Base-by-base conservation (phyloP, 2,797 vertebrate genomes). In the Clarias laeviceps region DNA sequence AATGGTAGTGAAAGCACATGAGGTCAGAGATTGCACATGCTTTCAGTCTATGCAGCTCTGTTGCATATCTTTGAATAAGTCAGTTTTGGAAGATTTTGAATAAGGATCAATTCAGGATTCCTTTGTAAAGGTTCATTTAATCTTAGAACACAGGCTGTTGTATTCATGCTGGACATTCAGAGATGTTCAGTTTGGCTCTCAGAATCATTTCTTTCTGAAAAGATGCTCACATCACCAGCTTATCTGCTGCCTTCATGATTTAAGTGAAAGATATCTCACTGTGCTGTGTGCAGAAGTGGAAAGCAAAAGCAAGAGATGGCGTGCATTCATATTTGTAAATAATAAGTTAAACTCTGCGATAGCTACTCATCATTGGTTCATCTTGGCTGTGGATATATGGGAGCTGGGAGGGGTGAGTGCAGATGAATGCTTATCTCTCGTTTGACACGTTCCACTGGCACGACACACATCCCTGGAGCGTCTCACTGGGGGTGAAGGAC, bases 371-470 rank as follows among this genome's bases (percentile, higher is more conserved):
- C 74, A 82, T 85, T 84, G 87, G 84, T 81, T 84, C 66, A 83
- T 87, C 86, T 86, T 37, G 72, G 32, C 56, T 54, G 76, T 76
- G 84, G 84, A 84, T 87, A 80, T 85, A 64, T 78, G 40, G 27
- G 69, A 64, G 73, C 66, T 76, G 80, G 84, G 84, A 73, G 78
- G 74, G 72, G 61, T 62, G 82, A 84, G 82, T 57, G 83, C 22
- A 57, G 84, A 85, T 82, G 82, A 80, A 66, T 37, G 69, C 86
- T 88, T 88, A 86, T 90, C 89, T 85, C 73, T 87, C 50, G 76
- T 85, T 90, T 84, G 82, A 82, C 74, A 73, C 68, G 73, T 85
- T 82, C 83, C 76, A 69, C 78, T 81, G 77, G 87, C 87, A 85
- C n/a, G 61, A 77, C 76, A 79, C 56, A 65, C 77, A 69, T 86